A percentile compares a stretch with the other conserved stretches of the same genome.
Evolutionary conservation across 2,113 vertebrate genomes (phyloP).

Genomic region (Tupaia chinensis): DNA sequence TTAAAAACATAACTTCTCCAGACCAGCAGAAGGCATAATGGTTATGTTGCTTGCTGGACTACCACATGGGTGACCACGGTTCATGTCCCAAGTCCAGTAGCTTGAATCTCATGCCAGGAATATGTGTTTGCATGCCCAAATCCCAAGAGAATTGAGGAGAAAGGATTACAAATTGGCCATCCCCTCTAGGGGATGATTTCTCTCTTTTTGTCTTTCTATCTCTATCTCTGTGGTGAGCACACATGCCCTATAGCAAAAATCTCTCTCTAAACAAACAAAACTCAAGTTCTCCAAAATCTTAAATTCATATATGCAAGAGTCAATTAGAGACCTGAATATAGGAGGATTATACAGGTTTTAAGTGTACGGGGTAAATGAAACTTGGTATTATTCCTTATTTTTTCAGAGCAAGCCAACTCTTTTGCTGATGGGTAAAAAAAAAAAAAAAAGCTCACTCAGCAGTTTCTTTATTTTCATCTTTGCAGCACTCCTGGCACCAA

Average conservation of each 20-base stretch:
- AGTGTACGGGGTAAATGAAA: constrained; percentile 5
- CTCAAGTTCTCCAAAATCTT: not conserved
- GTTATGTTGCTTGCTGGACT: too few species aligned
- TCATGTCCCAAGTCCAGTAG: too few species aligned
- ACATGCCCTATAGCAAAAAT: too few species aligned
- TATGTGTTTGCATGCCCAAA: too few species aligned
- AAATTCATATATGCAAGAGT: not conserved
- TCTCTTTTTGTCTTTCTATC: too few species aligned
- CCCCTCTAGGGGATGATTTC: too few species aligned
- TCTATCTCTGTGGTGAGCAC: too few species aligned
- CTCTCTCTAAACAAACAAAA: too few species aligned
- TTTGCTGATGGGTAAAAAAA: constrained; percentile 71
- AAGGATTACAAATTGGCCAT: too few species aligned
- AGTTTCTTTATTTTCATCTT: constrained; percentile 85
- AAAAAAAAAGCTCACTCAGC: constrained; percentile 82
- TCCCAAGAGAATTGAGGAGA: too few species aligned
- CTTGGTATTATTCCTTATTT: constrained; percentile 66
- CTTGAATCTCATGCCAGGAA: too few species aligned
- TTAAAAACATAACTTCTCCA: not conserved
- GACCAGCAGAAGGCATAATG: not conserved
- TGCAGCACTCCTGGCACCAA: constrained; percentile 71
- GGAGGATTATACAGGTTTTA: not conserved
- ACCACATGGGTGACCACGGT: too few species aligned
- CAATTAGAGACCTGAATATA: not conserved
- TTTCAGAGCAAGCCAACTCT: constrained; percentile 68